These are phyloP conservation scores for Morbakka virulenta DNA, from an alignment of 30 jellyfish, hydroid and myxozoan genomes.

Conservation along the genomic window DNA sequence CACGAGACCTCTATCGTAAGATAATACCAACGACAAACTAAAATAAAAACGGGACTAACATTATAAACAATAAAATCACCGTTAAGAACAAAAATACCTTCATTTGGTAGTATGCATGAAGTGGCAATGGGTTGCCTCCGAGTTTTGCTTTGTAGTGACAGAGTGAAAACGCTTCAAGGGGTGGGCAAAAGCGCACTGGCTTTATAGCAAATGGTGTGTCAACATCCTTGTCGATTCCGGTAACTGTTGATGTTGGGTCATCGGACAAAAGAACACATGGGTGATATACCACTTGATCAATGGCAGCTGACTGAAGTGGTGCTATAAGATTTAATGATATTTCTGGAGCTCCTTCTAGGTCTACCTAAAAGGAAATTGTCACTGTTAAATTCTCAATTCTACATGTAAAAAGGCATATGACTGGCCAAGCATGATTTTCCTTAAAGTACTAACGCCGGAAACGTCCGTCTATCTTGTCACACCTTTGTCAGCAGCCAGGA, in stretches of 20 bases:
- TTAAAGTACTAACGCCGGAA: too few species aligned
- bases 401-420: too few species aligned
- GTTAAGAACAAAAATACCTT: conserved; percentile 36
- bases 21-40: too few species aligned
- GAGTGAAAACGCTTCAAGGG: conserved; percentile 45
- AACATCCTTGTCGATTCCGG: conserved; percentile 36
- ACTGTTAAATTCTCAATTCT: too few species aligned
- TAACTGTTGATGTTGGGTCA: conserved; percentile 42
- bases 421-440: too few species aligned
- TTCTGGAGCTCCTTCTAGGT: conserved; percentile 94
- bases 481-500: too few species aligned
- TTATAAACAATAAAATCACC: background rate
- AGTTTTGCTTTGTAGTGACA: conserved; percentile 60
- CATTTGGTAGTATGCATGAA: conserved; percentile 79
- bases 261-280: conserved; percentile 76
- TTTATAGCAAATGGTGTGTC: conserved; percentile 46
- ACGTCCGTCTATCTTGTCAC: too few species aligned
- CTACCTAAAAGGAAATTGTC: too few species aligned
- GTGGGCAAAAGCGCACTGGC: conserved; percentile 84
- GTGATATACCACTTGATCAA: conserved; percentile 68
- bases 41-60: too few species aligned
- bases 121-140: conserved; percentile 40
- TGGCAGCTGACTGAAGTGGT: conserved; percentile 36
- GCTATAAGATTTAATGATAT: conserved; percentile 68
- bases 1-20: too few species aligned